Conservation (phyloP, 1,140 invertebrate genomes). For the Belonocnema kinseyi region DNA sequence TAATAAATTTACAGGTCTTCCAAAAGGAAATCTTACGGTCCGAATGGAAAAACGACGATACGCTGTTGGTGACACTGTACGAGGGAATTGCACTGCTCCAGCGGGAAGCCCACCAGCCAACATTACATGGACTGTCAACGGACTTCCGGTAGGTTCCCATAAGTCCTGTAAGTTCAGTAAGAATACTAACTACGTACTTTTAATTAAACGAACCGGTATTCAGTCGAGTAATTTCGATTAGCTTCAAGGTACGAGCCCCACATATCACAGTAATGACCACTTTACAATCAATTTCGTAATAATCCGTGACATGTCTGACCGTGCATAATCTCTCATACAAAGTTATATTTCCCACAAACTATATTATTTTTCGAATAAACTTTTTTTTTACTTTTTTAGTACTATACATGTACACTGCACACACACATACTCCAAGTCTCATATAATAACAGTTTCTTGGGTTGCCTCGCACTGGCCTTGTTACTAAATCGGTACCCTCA, state of each 20-base stretch:
- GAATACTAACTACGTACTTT: slow-evolving; percentile 7
- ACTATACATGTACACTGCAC: neutral
- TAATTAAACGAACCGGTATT: slow-evolving; percentile 53
- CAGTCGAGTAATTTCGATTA: slow-evolving; percentile 44
- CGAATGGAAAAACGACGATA: slow-evolving; percentile 84
- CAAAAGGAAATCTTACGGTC: slow-evolving; percentile 80
- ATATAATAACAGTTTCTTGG: too few relatives aligned
- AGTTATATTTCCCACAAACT: slow-evolving; percentile 38
- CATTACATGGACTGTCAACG: slow-evolving; percentile 88
- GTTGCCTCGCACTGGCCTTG: too few relatives aligned
- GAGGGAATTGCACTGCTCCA: slow-evolving; percentile 85
- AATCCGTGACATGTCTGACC: slow-evolving; percentile 36
- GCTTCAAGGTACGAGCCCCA: slow-evolving; percentile 35
- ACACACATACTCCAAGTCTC: neutral
- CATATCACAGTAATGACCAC: slow-evolving; percentile 45
- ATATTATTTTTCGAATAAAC: neutral
- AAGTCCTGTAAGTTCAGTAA: slow-evolving; percentile 25
- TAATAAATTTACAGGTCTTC: slow-evolving; percentile 79
- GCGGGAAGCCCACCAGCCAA: slow-evolving; percentile 85
- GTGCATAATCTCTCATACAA: slow-evolving; percentile 49
- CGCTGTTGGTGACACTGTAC: slow-evolving; percentile 83
- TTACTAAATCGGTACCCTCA: too few relatives aligned
- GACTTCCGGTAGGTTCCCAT: slow-evolving; percentile 79
- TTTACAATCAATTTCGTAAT: slow-evolving; percentile 46
- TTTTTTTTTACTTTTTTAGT: slow-evolving; percentile 8